Evolutionary conservation across 2,113 vertebrate species (phyloP).

Genomic region (Labeo catla): DNA sequence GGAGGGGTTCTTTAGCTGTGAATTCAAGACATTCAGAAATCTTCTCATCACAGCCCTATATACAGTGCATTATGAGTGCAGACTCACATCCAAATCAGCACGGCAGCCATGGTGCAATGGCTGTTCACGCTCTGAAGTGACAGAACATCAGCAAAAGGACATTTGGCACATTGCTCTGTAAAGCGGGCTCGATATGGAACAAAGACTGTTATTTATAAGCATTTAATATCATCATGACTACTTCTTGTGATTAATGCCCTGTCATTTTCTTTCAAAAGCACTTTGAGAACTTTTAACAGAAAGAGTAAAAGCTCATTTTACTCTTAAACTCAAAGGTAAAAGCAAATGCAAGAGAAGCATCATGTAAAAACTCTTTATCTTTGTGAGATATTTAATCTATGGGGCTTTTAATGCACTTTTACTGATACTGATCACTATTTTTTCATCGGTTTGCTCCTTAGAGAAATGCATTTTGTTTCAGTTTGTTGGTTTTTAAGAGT

Average conservation of each 20-base stretch:
- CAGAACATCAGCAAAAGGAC: not conserved
- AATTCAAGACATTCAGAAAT: slow-evolving; percentile 10
- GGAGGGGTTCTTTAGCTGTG: slow-evolving; percentile 20
- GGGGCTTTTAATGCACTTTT: slow-evolving; percentile 73
- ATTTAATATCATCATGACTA: slow-evolving; percentile 70
- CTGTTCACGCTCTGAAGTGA: not conserved
- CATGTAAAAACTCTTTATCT: slow-evolving; percentile 43
- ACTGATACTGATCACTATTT: slow-evolving; percentile 11
- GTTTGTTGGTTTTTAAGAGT: slow-evolving; percentile 21
- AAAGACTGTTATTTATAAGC: slow-evolving; percentile 73
- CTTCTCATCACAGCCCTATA: not conserved
- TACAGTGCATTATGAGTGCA: slow-evolving; percentile 1
- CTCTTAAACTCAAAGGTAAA: slow-evolving; percentile 27
- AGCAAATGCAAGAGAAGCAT: slow-evolving; percentile 35
- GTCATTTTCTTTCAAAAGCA: slow-evolving; percentile 71
- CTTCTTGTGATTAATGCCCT: slow-evolving; percentile 58
- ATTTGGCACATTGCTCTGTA: not conserved
- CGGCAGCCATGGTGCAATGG: not conserved
- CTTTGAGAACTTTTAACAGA: slow-evolving; percentile 67
- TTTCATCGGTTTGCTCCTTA: not conserved
- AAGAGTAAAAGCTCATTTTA: slow-evolving; percentile 43
- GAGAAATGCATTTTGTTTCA: slow-evolving; percentile 24
- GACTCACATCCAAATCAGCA: not conserved
- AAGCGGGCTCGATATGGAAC: slow-evolving; percentile 7
- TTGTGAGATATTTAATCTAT: slow-evolving; percentile 65